A percentile compares a stretch with the other conserved stretches of the same genome.
These are phyloP conservation scores for Himalopsyche kuldschensis DNA, from an alignment of 2,888 invertebrate species.

Conservation along the genomic window DNA sequence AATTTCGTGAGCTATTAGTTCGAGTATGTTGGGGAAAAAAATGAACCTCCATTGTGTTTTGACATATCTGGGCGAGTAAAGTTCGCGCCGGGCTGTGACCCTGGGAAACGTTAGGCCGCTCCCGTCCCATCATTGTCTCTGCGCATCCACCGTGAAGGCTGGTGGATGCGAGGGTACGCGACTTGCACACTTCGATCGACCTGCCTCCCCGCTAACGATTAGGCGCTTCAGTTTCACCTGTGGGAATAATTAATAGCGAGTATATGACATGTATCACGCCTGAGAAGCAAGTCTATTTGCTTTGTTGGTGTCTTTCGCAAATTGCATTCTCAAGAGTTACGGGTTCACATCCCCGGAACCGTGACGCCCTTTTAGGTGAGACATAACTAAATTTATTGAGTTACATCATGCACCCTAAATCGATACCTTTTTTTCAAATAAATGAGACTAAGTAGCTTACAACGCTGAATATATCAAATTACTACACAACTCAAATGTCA, in stretches of 20 bases:
- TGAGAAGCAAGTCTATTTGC: not conserved
- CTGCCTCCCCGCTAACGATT: not conserved
- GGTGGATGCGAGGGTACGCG: not conserved
- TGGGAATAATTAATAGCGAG: not conserved
- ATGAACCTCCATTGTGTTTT: not conserved
- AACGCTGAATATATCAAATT: no score
- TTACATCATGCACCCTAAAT: no score
- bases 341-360: not conserved
- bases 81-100: not conserved
- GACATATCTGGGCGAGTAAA: not conserved
- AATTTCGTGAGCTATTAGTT: not conserved
- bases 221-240: not conserved
- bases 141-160: not conserved
- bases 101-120: not conserved
- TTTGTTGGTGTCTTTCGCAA: not conserved
- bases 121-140: not conserved
- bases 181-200: not conserved
- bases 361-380: not conserved
- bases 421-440: no score
- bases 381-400: no score
- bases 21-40: not conserved
- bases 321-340: not conserved
- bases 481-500: no score
- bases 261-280: not conserved
- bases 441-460: no score